Conservation (phyloP, 2,888 invertebrate genomes). For the Tricholauxania praeusta region DNA sequence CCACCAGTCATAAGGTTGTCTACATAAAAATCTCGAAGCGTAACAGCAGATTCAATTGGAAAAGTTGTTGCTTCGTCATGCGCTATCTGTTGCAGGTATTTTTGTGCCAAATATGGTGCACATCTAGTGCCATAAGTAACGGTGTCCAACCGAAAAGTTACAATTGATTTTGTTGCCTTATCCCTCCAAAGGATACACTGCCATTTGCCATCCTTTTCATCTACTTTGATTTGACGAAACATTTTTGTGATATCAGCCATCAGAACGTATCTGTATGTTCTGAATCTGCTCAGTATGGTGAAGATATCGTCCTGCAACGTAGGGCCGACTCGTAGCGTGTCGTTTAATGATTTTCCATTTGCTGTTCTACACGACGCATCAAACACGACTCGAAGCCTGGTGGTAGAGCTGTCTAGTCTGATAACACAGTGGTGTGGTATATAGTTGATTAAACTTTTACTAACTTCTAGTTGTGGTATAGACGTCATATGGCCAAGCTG, state of each 20-base stretch:
- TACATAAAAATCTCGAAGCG: neutral
- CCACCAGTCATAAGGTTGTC: constrained; percentile 12
- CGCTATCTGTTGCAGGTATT: no score
- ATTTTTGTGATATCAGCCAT: constrained; percentile 24
- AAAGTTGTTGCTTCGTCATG: no score
- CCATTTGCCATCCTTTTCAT: constrained; percentile 10
- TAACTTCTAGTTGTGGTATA: neutral
- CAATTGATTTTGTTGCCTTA: neutral
- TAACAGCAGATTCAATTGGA: accelerated
- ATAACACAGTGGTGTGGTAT: no score
- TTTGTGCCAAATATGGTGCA: accelerated
- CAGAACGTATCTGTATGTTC: constrained; percentile 11
- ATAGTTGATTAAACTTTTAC: no score
- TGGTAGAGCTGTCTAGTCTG: no score
- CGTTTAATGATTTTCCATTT: constrained; percentile 35
- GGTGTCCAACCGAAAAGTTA: neutral
- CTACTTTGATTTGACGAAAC: constrained; percentile 19
- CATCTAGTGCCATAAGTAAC: no score
- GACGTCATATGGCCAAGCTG: constrained; percentile 16
- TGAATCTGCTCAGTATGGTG: constrained; percentile 3
- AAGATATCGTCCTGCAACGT: constrained; percentile 29
- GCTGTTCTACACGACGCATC: constrained; percentile 32
- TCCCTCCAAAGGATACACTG: neutral
- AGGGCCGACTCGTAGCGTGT: constrained; percentile 29
- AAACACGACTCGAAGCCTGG: constrained; percentile 17